Base-by-base conservation (phyloP, 23 tunicate species). In the Clavelina lepadiformis region DNA sequence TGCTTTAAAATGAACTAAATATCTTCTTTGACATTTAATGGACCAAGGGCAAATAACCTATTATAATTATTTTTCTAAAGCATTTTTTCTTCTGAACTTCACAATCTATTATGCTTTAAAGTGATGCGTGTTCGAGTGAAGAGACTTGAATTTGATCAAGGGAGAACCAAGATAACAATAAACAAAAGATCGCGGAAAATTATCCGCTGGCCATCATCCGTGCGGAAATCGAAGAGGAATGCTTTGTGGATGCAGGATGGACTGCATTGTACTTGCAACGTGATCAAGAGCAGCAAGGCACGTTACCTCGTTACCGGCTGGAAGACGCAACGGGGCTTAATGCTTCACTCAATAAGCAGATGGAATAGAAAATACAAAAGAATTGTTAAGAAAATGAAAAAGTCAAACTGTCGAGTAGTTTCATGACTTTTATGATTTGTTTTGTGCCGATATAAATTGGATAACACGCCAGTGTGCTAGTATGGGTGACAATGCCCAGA, bases 211-310 rank as follows among this genome's bases (percentile, higher is more conserved):
- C 53, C 65, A 4, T 33, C 41, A 3, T 29, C 79, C 0, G 46
- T 20, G 0, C 29, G 56, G 31, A 59, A 61, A 25, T 26, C 69
- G 0, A 71, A 57, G 29, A 71, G 58, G 32, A 57, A 38, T 22
- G 54, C 61, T 24, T 35, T 86, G 2, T 86, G 85, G 85, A 81
- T 86, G 75, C 46, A 55, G 28, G 95, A 78, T 30, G 95, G 95
- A 31, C 49, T 77, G 31, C 71, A 77, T 21, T 86, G 95, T 71
- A 70, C 80, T 3, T 86, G 95, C 58, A 51, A 73, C 33, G 84
- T 86, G 21, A 33, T 86, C 19, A 67, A 65, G 4, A 75, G 69
- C 63, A 68, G 23, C 32, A 71, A 72, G 28, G 18, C 73, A 11
- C 49, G 69, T 19, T 78, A 77, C 53, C 67, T 86, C 11, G 80